Base-by-base conservation (phyloP, 2,797 vertebrate species). In the Takifugu ocellatus region DNA sequence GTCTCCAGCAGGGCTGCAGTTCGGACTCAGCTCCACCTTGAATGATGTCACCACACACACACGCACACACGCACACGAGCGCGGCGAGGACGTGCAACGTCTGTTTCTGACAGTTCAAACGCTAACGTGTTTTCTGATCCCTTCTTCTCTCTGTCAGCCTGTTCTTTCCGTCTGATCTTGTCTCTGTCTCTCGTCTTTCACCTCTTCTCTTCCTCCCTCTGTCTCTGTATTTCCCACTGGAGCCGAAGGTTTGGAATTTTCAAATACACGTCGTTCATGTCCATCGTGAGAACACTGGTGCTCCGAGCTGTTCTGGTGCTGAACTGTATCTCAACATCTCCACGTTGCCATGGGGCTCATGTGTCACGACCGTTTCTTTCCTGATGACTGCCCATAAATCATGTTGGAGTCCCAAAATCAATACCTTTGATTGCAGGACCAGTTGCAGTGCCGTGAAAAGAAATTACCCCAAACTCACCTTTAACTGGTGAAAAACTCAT, bases 21-120 rank as follows among this genome's bases (percentile, higher is more conserved):
- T 78, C 25, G 67, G 27, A 55, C 14, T 17, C n/a, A 54, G 49
- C 60, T 71, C 68, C 53, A 12, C 27, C 62, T 58, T 55, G 63
- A 64, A 71, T 83, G 81, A 86, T 78, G 71, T 77, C 79, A 39
- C 16, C 21, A 49, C 33, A 51, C 56, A 49, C 56, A 56, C 61
- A 43, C 62, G n/a, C n/a, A 61, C 25, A 64, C 57, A 61, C 21
- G 51, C 51, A 58, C 53, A 59, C 56, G 65, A 31, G 65, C 44
- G 56, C 45, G 50, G 11, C 47, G 25, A 46, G 69, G 50, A 50
- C 61, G 56, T 68, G 59, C 44, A 44, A 12, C 12, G 36, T 4
- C 11, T 14, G 36, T 39, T 39, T 14, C 36, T 39, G 36, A 39
- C 36, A 39, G 36, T 39, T 39, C 36, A 12, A 39, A 39, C 12